phyloP scores from a whole-genome alignment of 2,888 invertebrate species.

The Tetrapedia diversipes region DNA sequence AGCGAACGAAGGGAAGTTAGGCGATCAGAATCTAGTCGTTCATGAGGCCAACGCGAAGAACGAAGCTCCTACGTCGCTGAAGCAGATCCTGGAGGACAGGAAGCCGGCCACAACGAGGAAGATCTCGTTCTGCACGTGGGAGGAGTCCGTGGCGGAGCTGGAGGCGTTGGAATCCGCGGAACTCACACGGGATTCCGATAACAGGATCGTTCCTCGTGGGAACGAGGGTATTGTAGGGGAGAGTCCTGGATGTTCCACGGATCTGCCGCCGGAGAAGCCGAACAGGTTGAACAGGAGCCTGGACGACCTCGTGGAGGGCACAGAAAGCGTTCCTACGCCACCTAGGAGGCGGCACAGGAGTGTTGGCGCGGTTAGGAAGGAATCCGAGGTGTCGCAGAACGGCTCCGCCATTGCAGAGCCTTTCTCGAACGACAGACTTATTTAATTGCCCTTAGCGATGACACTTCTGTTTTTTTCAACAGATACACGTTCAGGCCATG shows the following conservation, averaged over 20 bases:
- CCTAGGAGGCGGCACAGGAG: slow-evolving; percentile 72
- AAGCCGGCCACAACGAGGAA: slow-evolving; percentile 48
- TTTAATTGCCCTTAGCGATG: slow-evolving; percentile 58
- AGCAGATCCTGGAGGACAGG: slow-evolving; percentile 43
- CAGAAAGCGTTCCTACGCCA: slow-evolving; percentile 74
- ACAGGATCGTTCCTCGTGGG: slow-evolving; percentile 1
- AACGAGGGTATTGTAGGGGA: slow-evolving; percentile 15
- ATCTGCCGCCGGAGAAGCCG: slow-evolving; percentile 76
- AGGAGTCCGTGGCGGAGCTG: slow-evolving; percentile 57
- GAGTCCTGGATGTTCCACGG: neutral
- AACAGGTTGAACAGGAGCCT: slow-evolving; percentile 71
- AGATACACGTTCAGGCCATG: no score
- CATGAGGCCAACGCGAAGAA: slow-evolving; percentile 24
- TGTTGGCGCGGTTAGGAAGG: slow-evolving; percentile 34
- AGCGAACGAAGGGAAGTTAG: neutral
- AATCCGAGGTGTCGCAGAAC: slow-evolving; percentile 33
- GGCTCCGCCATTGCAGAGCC: slow-evolving; percentile 47
- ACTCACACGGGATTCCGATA: slow-evolving; percentile 21
- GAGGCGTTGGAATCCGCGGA: slow-evolving; percentile 43
- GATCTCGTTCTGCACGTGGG: slow-evolving; percentile 64
- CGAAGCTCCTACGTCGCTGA: slow-evolving; percentile 36
- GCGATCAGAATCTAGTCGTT: slow-evolving; percentile 49
- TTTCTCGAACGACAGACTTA: slow-evolving; percentile 73
- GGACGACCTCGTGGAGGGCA: slow-evolving; percentile 62
- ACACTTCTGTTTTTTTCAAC: no score